A percentile compares a stretch with the other conserved stretches of the same genome.
These are phyloP conservation scores for Nineta flava DNA, from an alignment of 2,888 invertebrate genomes.

Conservation along the genomic window DNA sequence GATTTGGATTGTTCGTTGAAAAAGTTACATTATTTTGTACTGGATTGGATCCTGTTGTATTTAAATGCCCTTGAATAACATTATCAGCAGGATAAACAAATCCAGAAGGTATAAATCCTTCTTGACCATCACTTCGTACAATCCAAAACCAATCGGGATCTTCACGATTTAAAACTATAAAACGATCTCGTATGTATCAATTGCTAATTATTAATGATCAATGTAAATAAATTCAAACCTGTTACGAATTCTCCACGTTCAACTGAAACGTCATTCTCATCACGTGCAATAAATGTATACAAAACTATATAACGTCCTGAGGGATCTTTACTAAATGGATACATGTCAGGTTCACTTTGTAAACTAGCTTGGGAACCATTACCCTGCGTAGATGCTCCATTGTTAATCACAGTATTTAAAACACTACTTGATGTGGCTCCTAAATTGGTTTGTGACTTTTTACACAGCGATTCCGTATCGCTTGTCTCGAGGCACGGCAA, in stretches of 20 bases:
- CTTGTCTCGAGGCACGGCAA: slow-evolving; percentile 7
- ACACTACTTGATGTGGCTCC: slow-evolving; percentile 2
- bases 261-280: slow-evolving; percentile 89
- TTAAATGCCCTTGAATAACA: slow-evolving; percentile 47
- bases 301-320: slow-evolving; percentile 83
- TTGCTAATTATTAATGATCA: too few species aligned
- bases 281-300: slow-evolving; percentile 82
- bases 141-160: slow-evolving; percentile 98
- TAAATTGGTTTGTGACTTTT: slow-evolving; percentile 7
- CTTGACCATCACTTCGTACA: slow-evolving; percentile 77
- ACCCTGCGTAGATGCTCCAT: slow-evolving; percentile 14
- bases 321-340: slow-evolving; percentile 63
- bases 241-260: slow-evolving; percentile 93
- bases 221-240: too few species aligned
- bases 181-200: slow-evolving; percentile 5
- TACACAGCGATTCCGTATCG: slow-evolving; percentile 7
- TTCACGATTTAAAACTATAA: slow-evolving; percentile 72
- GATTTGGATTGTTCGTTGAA: slow-evolving; percentile 12
- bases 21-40: slow-evolving; percentile 15
- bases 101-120: slow-evolving; percentile 89
- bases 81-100: slow-evolving; percentile 84
- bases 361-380: slow-evolving; percentile 31
- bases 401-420: slow-evolving; percentile 1
- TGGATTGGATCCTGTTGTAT: slow-evolving; percentile 20
- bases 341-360: slow-evolving; percentile 41